These are phyloP conservation scores for Xyliphius kryptos DNA, from an alignment of 2,113 vertebrate species.

Conservation along the genomic window DNA sequence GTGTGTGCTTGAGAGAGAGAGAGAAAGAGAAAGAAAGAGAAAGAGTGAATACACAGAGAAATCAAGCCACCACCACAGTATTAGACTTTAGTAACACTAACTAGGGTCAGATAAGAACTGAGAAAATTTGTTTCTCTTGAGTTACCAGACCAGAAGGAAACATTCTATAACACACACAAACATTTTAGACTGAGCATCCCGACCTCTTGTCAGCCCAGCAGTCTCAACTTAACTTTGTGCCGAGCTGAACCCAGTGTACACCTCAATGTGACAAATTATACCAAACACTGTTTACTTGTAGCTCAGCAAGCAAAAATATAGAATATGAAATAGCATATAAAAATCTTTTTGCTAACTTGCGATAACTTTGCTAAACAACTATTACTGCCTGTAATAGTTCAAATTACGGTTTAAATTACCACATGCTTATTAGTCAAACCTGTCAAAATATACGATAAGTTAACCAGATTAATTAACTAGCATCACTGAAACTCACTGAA, in stretches of 20 bases:
- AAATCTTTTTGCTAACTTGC: not conserved
- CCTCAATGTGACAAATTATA: too few species aligned
- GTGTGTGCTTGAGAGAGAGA: too few species aligned
- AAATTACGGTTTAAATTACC: not conserved
- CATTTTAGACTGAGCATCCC: too few species aligned
- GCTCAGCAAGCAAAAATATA: not conserved
- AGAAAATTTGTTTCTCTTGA: not conserved
- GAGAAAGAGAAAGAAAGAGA: not conserved
- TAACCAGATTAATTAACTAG: not conserved
- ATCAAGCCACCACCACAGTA: not conserved
- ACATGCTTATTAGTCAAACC: not conserved
- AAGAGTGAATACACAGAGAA: too few species aligned
- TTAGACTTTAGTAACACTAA: conserved; percentile 11
- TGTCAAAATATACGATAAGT: not conserved
- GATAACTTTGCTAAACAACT: not conserved
- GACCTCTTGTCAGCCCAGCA: too few species aligned
- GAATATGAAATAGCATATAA: too few species aligned
- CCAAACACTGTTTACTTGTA: not conserved
- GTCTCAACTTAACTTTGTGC: too few species aligned
- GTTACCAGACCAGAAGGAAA: not conserved
- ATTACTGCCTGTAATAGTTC: not conserved
- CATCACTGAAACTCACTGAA: not conserved
- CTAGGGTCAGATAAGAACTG: not conserved
- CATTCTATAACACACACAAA: not conserved
- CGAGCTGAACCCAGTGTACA: too few species aligned